These are phyloP conservation scores for Tympanoctomys barrerae DNA, from an alignment of 2,797 vertebrate species.

Conservation along the genomic window DNA sequence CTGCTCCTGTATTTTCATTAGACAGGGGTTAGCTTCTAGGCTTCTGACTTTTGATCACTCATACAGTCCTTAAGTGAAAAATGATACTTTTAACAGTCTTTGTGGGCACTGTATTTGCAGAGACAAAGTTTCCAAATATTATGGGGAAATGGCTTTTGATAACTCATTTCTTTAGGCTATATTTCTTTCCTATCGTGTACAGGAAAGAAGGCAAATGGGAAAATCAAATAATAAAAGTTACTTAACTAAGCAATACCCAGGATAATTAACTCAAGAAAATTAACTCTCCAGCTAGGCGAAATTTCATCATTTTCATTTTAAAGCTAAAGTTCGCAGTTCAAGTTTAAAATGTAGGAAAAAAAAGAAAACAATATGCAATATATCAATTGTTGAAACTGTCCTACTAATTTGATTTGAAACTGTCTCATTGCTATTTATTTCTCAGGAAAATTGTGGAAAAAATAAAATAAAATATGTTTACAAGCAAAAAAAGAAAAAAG, in stretches of 20 bases:
- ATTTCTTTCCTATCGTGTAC: conserved; percentile 9
- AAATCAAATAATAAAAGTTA: conserved; percentile 51
- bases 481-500: neutral
- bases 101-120: neutral
- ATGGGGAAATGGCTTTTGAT: conserved; percentile 2
- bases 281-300: neutral
- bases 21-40: neutral
- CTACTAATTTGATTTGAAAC: too few relatives aligned
- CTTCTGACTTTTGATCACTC: conserved; percentile 7
- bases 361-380: too few relatives aligned
- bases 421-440: too few relatives aligned
- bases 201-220: conserved; percentile 52
- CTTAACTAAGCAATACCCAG: conserved; percentile 16
- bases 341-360: neutral
- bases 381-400: too few relatives aligned
- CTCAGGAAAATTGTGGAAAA: too few relatives aligned
- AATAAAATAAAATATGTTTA: too few relatives aligned
- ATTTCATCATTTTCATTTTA: conserved; percentile 27
- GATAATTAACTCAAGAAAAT: conserved; percentile 46
- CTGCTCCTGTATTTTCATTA: conserved; percentile 27
- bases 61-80: conserved; percentile 44
- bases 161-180: conserved; percentile 44
- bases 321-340: conserved; percentile 20
- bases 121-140: conserved; percentile 60
- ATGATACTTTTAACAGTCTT: conserved; percentile 43